phyloP scores from a whole-genome alignment of 2,797 vertebrate species.

The Bradypodion ventrale region DNA sequence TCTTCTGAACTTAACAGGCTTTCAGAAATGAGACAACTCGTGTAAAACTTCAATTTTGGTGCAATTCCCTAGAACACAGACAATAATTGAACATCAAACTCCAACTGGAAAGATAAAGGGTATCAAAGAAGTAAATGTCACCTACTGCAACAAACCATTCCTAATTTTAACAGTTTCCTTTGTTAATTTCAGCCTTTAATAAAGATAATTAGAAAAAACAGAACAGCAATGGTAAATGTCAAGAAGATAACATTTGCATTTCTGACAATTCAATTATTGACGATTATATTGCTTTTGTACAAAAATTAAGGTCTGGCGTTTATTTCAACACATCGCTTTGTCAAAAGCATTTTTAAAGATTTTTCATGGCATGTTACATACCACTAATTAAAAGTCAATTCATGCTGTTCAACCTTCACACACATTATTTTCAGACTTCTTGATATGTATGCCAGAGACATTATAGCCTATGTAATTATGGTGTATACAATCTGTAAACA shows the following conservation, averaged over 20 bases:
- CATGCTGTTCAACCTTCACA: slow-evolving; percentile 50
- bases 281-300: slow-evolving; percentile 70
- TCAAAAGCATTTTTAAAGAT: slow-evolving; percentile 65
- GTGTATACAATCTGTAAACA: neutral
- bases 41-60: slow-evolving; percentile 92
- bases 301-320: slow-evolving; percentile 72
- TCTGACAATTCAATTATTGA: slow-evolving; percentile 75
- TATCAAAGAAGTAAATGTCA: slow-evolving; percentile 81
- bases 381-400: slow-evolving; percentile 49
- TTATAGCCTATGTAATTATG: neutral
- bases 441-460: slow-evolving; percentile 33
- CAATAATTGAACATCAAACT: slow-evolving; percentile 77
- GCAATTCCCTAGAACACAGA: slow-evolving; percentile 88
- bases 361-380: slow-evolving; percentile 54
- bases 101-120: slow-evolving; percentile 76
- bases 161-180: slow-evolving; percentile 70
- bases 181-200: slow-evolving; percentile 74
- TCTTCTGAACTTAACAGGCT: slow-evolving; percentile 76
- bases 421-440: slow-evolving; percentile 50
- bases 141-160: slow-evolving; percentile 70
- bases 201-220: slow-evolving; percentile 78
- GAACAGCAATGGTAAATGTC: slow-evolving; percentile 73
- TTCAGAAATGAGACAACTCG: slow-evolving; percentile 89
- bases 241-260: slow-evolving; percentile 76
- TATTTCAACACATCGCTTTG: slow-evolving; percentile 64